Conservation (phyloP, 2,888 invertebrate genomes). For the Drosophila nr. perissopoda region DNA sequence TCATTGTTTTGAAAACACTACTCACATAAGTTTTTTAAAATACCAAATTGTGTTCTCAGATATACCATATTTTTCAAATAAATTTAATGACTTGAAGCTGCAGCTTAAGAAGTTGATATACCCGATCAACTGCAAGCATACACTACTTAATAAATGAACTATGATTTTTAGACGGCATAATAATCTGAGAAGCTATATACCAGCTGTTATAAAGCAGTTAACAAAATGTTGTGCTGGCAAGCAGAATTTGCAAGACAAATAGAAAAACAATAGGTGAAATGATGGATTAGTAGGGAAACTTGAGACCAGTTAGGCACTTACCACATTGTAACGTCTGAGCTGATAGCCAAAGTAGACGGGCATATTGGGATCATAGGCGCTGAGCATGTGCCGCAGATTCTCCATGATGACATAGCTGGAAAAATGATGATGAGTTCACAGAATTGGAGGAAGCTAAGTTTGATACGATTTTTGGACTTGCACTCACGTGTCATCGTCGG, state of each 20-base stretch:
- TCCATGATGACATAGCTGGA: slow-evolving; percentile 96
- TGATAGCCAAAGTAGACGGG: slow-evolving; percentile 96
- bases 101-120: not conserved
- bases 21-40: not conserved
- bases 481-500: slow-evolving; percentile 99
- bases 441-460: too few species aligned
- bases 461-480: not conserved
- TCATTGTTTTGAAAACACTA: not conserved
- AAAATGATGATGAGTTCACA: not conserved
- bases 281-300: slow-evolving; percentile 21
- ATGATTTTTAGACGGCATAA: slow-evolving; percentile 2
- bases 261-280: slow-evolving; percentile 6
- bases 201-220: slow-evolving; percentile 5
- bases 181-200: slow-evolving; percentile 8
- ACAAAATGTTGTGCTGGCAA: not conserved
- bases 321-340: slow-evolving; percentile 84
- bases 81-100: not conserved
- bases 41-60: not conserved
- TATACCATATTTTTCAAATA: not conserved
- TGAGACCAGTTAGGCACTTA: slow-evolving; percentile 48
- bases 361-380: slow-evolving; percentile 89
- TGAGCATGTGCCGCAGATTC: slow-evolving; percentile 95
- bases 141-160: slow-evolving; percentile 19
- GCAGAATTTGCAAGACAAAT: slow-evolving; percentile 49
- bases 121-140: not conserved